Evolutionary conservation across 2,797 vertebrate genomes (phyloP), one percentile per base, ranked within the genome.

Genomic region (Psittacula derbiana): DNA sequence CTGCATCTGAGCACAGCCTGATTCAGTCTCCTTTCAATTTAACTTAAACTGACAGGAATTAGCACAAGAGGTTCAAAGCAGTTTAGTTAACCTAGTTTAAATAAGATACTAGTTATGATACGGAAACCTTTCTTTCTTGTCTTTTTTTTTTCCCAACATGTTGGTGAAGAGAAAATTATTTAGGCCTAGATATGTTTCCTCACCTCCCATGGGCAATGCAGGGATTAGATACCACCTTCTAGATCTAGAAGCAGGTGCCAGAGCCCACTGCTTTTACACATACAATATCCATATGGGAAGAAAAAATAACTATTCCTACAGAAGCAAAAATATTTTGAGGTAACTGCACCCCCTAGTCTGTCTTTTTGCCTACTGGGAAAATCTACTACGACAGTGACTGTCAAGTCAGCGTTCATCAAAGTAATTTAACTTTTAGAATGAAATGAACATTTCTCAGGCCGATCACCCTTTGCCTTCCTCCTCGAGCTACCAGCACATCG

Each of bases 71-170:
- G 20, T 81, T 82, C 81, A 71, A 90, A 67, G 49, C 18, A 4
- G 15, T 73, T 80, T 92, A 79, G 79, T 80, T 86, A 83, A 71
- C 30, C 41, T 52, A 55, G 31, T 44, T 87, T 76, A 89, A 85
- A 53, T 61, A 60, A 72, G 36, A 47, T 43, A 31, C 8, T 65
- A 33, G 18, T 58, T 82, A 84, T 3, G 5, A n/a, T 61, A 64
- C 19, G 24, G 23, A 31, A 67, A 57, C 10, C 8, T 49, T 57
- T 83, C 65, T 52, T 82, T 78, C 52, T 14, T 13, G 1, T 30
- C 12, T 44, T 67, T 82, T 69, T 58, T 85, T 76, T 55, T 13
- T 15, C 1, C 5, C 55, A 18, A 43, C 27, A 7, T 25, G 16
- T 36, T 73, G 24, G 10, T 82, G 87, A 44, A 76, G 82, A 86